These are phyloP conservation scores for Apeira syringaria DNA, from an alignment of 2,888 invertebrate species.

Conservation along the genomic window DNA sequence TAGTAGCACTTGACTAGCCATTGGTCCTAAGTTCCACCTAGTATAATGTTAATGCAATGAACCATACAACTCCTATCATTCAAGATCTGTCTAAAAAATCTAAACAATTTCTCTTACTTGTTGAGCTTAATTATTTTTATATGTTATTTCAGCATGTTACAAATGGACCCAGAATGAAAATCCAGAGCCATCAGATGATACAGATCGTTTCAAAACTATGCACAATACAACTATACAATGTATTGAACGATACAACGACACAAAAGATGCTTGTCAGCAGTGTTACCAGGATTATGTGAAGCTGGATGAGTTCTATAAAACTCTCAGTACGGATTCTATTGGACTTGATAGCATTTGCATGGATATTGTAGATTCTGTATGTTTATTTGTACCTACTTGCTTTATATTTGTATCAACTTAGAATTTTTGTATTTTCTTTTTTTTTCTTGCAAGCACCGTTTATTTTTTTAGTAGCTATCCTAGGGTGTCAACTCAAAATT, in stretches of 20 bases:
- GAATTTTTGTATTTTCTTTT: no score
- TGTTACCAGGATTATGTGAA: slow-evolving; percentile 81
- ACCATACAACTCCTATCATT: no score
- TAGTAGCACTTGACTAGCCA: no score
- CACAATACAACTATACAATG: slow-evolving; percentile 72
- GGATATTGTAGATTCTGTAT: slow-evolving; percentile 87
- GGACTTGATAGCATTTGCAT: slow-evolving; percentile 85
- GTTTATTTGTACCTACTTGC: slow-evolving; percentile 35
- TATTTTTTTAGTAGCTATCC: no score
- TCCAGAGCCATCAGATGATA: slow-evolving; percentile 74
- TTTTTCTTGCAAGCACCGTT: no score
- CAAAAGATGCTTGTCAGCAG: slow-evolving; percentile 69
- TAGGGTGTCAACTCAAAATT: no score
- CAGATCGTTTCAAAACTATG: slow-evolving; percentile 71
- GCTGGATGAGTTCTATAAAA: slow-evolving; percentile 83
- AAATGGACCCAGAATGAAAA: slow-evolving; percentile 58
- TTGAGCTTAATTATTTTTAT: no score
- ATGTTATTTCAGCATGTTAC: slow-evolving; percentile 81
- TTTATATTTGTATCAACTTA: no score
- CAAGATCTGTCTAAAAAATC: no score
- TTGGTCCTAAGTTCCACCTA: no score
- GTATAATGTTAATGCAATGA: no score
- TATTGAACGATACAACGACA: slow-evolving; percentile 51
- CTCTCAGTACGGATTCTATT: slow-evolving; percentile 79
- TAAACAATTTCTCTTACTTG: no score